Conservation (phyloP, 2,797 vertebrate genomes). For the Pseudocheirus occidentalis region DNA sequence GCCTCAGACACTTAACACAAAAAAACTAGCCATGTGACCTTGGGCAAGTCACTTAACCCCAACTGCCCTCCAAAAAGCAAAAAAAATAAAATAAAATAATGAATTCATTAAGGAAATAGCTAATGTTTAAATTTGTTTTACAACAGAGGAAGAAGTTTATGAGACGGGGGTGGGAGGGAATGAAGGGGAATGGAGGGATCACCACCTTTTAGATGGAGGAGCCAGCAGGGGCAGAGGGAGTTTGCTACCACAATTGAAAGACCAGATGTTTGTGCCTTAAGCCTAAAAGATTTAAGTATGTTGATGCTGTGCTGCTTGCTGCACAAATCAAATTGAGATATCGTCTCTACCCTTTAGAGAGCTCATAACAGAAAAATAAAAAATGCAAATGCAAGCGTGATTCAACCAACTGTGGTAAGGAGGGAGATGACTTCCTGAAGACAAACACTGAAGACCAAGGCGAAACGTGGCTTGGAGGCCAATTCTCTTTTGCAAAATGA, state of each 20-base stretch:
- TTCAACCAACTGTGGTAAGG: conserved; percentile 40
- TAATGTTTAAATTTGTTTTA: conserved; percentile 20
- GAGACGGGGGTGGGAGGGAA: background rate
- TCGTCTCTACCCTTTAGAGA: conserved; percentile 37
- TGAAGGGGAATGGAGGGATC: background rate
- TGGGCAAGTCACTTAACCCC: no score
- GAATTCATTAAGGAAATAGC: conserved; percentile 33
- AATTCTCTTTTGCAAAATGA: conserved; percentile 68
- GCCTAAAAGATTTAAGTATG: conserved; percentile 16
- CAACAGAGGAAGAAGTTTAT: background rate
- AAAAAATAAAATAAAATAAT: no score
- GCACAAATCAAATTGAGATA: conserved; percentile 7
- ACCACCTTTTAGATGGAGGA: background rate
- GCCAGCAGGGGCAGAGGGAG: background rate
- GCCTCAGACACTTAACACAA: no score
- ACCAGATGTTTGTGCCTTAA: background rate
- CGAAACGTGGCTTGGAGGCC: conserved; percentile 29
- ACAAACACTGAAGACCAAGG: conserved; percentile 16
- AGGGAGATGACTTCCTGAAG: conserved; percentile 72
- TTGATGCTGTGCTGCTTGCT: conserved; percentile 4
- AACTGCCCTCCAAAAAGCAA: no score
- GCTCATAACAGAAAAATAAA: conserved; percentile 50
- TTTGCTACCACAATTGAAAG: background rate
- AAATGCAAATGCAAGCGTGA: conserved; percentile 51
- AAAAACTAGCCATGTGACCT: no score